Conservation (phyloP, 2,113 vertebrate species). For the Mesembrinibis cayennensis region DNA sequence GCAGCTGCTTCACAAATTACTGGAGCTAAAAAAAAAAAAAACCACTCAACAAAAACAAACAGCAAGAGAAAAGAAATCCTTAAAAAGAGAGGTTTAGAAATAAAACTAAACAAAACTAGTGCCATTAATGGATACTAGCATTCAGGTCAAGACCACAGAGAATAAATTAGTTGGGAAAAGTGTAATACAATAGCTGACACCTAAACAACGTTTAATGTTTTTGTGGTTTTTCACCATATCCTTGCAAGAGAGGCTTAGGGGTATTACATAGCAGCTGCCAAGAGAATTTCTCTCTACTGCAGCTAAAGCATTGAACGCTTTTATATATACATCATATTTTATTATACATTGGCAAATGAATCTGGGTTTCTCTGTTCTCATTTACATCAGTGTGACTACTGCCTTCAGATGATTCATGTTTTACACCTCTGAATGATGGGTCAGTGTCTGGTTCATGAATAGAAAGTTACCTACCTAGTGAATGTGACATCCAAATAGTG, state of each 20-base stretch:
- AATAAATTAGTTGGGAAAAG: slow-evolving; percentile 66
- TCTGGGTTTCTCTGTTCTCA: background rate
- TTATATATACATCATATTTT: background rate
- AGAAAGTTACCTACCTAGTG: background rate
- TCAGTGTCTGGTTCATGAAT: background rate
- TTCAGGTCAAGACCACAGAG: slow-evolving; percentile 34
- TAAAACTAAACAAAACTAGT: background rate
- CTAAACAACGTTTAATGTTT: background rate
- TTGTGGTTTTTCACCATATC: background rate
- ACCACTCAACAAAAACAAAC: background rate
- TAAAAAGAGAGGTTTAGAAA: background rate
- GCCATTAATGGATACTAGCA: slow-evolving; percentile 13
- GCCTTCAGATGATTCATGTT: background rate
- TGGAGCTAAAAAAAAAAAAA: background rate
- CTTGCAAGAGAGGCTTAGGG: background rate
- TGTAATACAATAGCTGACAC: slow-evolving; percentile 3
- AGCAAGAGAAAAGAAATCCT: background rate
- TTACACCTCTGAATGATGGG: background rate
- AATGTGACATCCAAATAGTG: background rate
- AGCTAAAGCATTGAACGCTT: background rate
- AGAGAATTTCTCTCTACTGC: slow-evolving; percentile 31
- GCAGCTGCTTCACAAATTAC: slow-evolving; percentile 43
- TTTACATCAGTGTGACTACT: background rate
- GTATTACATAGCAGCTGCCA: background rate
- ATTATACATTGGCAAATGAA: background rate